These are phyloP conservation scores for Antennarius striatus DNA, from an alignment of 2,113 vertebrate genomes.

Conservation along the genomic window DNA sequence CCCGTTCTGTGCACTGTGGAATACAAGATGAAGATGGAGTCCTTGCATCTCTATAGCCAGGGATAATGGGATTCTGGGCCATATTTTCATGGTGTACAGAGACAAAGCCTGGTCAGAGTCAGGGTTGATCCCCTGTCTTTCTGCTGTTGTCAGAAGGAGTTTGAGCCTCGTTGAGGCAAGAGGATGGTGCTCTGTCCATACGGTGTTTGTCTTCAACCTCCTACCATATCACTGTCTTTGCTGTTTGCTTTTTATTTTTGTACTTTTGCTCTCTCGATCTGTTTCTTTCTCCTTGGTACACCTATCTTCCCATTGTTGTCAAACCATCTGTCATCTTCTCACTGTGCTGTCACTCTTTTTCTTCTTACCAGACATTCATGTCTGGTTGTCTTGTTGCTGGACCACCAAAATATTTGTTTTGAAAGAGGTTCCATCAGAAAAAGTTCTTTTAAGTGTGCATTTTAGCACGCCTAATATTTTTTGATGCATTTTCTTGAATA, in stretches of 20 bases:
- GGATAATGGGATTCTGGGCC: slow-evolving; percentile 69
- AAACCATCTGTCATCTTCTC: too few relatives aligned
- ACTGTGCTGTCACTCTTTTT: too few relatives aligned
- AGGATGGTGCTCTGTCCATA: slow-evolving; percentile 12
- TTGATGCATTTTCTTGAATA: too few relatives aligned
- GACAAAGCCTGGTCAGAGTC: slow-evolving; percentile 66
- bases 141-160: slow-evolving; percentile 43
- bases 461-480: too few relatives aligned
- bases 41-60: slow-evolving; percentile 41
- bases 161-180: slow-evolving; percentile 38
- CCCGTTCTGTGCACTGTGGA: slow-evolving; percentile 13
- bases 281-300: not conserved
- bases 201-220: slow-evolving; percentile 38
- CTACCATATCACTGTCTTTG: not conserved
- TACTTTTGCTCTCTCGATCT: not conserved
- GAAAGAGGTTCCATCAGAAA: too few relatives aligned
- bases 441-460: too few relatives aligned
- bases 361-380: too few relatives aligned
- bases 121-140: slow-evolving; percentile 62
- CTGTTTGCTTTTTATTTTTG: slow-evolving; percentile 11
- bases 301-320: not conserved
- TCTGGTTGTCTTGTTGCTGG: too few relatives aligned
- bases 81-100: slow-evolving; percentile 64
- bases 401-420: too few relatives aligned
- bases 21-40: slow-evolving; percentile 61